A percentile compares a stretch with the other conserved stretches of the same genome.
These are phyloP conservation scores for Lochmaea capreae DNA, from an alignment of 2,888 invertebrate genomes.

Conservation along the genomic window DNA sequence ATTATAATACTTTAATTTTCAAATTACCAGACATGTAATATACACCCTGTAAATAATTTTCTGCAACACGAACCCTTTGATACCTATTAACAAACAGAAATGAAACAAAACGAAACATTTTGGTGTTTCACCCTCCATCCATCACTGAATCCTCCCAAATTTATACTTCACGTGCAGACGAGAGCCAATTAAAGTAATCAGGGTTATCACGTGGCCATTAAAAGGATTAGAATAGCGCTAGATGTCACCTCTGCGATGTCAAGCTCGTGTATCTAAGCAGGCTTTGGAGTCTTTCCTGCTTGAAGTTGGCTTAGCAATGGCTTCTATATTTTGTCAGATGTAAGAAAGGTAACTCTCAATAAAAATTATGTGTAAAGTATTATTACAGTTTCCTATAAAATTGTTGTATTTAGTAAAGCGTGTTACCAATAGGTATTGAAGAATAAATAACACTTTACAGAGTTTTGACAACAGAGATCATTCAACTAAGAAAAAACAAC, in stretches of 20 bases:
- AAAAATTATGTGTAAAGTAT: too few relatives aligned
- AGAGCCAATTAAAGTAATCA: slow-evolving; percentile 79
- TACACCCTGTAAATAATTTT: neutral
- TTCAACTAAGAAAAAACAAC: too few relatives aligned
- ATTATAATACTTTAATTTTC: neutral
- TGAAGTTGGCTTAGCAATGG: slow-evolving; percentile 57
- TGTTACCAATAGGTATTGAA: too few relatives aligned
- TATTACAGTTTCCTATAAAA: too few relatives aligned
- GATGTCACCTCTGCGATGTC: slow-evolving; percentile 63
- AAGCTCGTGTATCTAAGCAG: slow-evolving; percentile 59
- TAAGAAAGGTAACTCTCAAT: slow-evolving; percentile 31
- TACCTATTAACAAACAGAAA: neutral
- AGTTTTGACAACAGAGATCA: neutral
- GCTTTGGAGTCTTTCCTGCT: slow-evolving; percentile 59
- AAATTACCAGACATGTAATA: neutral
- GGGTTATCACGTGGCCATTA: slow-evolving; percentile 77
- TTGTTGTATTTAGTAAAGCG: too few relatives aligned
- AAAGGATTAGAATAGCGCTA: slow-evolving; percentile 71
- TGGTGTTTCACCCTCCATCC: slow-evolving; percentile 30
- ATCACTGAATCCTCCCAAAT: slow-evolving; percentile 45
- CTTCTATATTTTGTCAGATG: slow-evolving; percentile 35
- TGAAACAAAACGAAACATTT: slow-evolving; percentile 17
- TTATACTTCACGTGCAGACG: slow-evolving; percentile 70
- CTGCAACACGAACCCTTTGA: neutral
- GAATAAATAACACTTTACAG: too few relatives aligned